These are phyloP conservation scores for Pipa parva DNA, from an alignment of 2,113 vertebrate species.

Conservation along the genomic window DNA sequence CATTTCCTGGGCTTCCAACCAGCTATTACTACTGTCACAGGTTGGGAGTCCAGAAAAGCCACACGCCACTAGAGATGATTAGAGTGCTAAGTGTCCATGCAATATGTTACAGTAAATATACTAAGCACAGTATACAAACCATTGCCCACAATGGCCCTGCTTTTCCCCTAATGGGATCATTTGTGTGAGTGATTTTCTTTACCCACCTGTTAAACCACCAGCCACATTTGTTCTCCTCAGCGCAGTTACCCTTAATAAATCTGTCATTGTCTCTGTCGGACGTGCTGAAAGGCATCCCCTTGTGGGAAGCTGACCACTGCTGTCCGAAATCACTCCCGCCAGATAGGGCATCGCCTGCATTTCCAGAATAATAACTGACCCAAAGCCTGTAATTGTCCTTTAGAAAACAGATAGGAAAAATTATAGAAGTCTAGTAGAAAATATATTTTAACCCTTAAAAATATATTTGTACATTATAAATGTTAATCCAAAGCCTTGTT, in stretches of 20 bases:
- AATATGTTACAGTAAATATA: too few relatives aligned
- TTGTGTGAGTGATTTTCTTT: not conserved
- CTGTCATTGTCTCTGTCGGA: conserved; percentile 80
- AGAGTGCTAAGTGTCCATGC: too few relatives aligned
- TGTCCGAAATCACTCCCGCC: conserved; percentile 70
- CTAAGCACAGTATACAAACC: too few relatives aligned
- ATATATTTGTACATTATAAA: too few relatives aligned
- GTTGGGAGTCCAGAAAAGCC: too few relatives aligned
- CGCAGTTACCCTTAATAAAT: conserved; percentile 76
- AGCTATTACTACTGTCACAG: too few relatives aligned
- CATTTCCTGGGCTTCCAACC: too few relatives aligned
- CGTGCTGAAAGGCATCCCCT: conserved; percentile 83
- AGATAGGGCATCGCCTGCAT: conserved; percentile 76
- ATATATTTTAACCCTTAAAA: too few relatives aligned
- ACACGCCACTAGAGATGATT: too few relatives aligned
- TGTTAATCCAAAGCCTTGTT: too few relatives aligned
- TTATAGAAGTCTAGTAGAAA: too few relatives aligned
- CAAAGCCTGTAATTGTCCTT: conserved; percentile 81
- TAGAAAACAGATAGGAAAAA: not conserved
- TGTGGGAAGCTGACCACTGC: conserved; percentile 78
- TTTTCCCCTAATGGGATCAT: not conserved
- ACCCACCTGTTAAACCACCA: conserved; percentile 91
- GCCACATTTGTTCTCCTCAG: conserved; percentile 72
- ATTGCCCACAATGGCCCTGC: too few relatives aligned
- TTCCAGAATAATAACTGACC: conserved; percentile 73